A percentile compares a stretch with the other conserved stretches of the same genome.
Conservation (phyloP, 2,113 vertebrate species). For the Edolisoma coerulescens region DNA sequence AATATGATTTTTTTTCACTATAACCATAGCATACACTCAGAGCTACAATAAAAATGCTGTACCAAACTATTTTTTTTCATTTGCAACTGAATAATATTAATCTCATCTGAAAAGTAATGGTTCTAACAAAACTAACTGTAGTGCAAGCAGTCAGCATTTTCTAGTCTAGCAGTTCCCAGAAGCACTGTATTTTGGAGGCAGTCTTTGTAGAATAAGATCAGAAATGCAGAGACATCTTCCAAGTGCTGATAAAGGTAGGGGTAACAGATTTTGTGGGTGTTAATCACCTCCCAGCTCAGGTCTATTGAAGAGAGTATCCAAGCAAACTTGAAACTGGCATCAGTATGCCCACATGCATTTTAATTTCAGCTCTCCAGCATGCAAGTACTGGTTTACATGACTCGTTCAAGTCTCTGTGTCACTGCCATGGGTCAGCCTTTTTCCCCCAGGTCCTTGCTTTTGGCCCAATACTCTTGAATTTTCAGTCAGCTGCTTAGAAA, state of each 20-base stretch:
- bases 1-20: constrained; percentile 4
- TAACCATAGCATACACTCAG: neutral
- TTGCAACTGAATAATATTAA: constrained; percentile 36
- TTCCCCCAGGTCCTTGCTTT: neutral
- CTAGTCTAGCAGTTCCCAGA: neutral
- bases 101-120: constrained; percentile 44
- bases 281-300: neutral
- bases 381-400: neutral
- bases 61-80: constrained; percentile 15
- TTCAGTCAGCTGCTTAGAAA: neutral
- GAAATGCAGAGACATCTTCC: neutral
- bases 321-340: neutral
- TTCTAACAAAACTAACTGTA: neutral
- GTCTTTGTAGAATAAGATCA: neutral
- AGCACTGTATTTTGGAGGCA: neutral
- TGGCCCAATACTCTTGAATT: neutral
- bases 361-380: neutral
- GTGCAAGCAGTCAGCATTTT: constrained; percentile 38
- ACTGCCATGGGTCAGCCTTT: neutral
- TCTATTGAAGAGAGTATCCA: neutral
- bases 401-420: fast-evolving
- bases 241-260: neutral
- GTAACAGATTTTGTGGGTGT: neutral
- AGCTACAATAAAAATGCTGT: constrained; percentile 25
- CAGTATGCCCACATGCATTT: neutral